Conservation (phyloP, 2,888 invertebrate genomes). For the Plagiodera versicolora region DNA sequence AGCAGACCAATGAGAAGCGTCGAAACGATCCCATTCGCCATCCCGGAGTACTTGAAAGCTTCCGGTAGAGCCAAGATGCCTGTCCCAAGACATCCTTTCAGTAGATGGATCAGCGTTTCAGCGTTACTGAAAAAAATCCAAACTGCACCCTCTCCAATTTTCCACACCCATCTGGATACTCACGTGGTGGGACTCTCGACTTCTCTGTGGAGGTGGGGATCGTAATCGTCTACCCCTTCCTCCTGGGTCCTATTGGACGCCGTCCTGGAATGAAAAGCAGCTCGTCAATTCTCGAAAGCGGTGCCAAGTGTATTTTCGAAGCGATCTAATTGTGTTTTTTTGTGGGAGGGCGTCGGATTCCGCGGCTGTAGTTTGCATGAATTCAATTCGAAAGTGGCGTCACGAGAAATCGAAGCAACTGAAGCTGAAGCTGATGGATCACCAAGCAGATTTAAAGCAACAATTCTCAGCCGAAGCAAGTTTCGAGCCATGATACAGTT, state of each 20-base stretch:
- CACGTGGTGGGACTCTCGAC: conserved; percentile 73
- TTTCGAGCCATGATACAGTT: too few relatives aligned
- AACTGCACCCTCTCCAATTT: too few relatives aligned
- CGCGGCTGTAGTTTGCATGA: neutral
- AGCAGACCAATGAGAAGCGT: conserved; percentile 76
- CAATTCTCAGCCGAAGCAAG: too few relatives aligned
- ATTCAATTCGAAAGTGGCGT: neutral
- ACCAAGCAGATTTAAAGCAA: too few relatives aligned
- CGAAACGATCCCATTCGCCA: conserved; percentile 75
- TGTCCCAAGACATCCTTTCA: conserved; percentile 91
- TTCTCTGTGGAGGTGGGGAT: conserved; percentile 70
- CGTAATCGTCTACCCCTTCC: conserved; percentile 56
- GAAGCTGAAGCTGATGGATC: too few relatives aligned
- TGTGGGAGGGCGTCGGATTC: neutral
- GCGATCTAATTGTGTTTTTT: conserved; percentile 1
- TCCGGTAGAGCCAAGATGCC: conserved; percentile 93
- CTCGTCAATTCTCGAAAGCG: neutral
- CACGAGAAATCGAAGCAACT: too few relatives aligned
- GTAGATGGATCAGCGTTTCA: conserved; percentile 81
- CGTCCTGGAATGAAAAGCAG: conserved; percentile 19
- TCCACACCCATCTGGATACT: too few relatives aligned
- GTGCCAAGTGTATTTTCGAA: conserved; percentile 5
- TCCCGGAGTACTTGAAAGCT: conserved; percentile 85
- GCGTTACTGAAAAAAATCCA: conserved; percentile 67
- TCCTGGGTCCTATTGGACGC: conserved; percentile 19